phyloP scores from a whole-genome alignment of 30 jellyfish, hydroid and myxozoan species.

The Aurelia aurita complex sp. Pacific region DNA sequence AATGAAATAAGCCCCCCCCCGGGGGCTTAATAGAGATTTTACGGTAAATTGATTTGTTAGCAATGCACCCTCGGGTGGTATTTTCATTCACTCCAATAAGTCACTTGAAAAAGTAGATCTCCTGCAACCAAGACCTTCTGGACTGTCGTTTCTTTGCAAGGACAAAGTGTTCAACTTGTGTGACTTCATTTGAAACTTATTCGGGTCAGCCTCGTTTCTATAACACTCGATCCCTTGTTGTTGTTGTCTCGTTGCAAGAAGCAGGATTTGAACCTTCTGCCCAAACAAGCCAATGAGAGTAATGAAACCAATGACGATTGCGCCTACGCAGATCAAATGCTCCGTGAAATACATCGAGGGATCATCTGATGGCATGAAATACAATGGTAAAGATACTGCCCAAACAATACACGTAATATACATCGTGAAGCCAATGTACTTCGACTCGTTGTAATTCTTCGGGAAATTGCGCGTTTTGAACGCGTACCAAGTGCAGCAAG shows the following conservation, averaged over 20 bases:
- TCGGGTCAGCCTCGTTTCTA: slow-evolving; percentile 29
- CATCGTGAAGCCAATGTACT: slow-evolving; percentile 87
- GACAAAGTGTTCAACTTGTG: slow-evolving; percentile 5
- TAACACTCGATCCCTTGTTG: slow-evolving; percentile 1
- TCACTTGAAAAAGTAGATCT: too few species aligned
- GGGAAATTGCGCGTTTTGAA: slow-evolving; percentile 93
- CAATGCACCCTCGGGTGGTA: too few species aligned
- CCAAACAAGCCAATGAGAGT: slow-evolving; percentile 92
- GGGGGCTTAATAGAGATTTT: too few species aligned
- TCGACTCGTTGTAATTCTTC: slow-evolving; percentile 92
- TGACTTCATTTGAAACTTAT: slow-evolving; percentile 12
- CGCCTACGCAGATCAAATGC: slow-evolving; percentile 47
- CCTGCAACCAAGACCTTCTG: too few species aligned
- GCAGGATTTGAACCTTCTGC: slow-evolving; percentile 56
- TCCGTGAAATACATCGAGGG: slow-evolving; percentile 20
- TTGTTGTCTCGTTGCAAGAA: slow-evolving; percentile 25
- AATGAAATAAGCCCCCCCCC: too few species aligned
- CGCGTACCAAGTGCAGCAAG: slow-evolving; percentile 83
- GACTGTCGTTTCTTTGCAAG: neutral
- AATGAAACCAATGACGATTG: slow-evolving; percentile 62
- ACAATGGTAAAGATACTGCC: slow-evolving; percentile 86
- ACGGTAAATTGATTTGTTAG: too few species aligned
- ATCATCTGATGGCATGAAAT: slow-evolving; percentile 31
- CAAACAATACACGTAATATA: slow-evolving; percentile 83
- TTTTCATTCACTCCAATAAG: too few species aligned